Conservation (phyloP, 2,113 vertebrate genomes). For the Corapipo altera region DNA sequence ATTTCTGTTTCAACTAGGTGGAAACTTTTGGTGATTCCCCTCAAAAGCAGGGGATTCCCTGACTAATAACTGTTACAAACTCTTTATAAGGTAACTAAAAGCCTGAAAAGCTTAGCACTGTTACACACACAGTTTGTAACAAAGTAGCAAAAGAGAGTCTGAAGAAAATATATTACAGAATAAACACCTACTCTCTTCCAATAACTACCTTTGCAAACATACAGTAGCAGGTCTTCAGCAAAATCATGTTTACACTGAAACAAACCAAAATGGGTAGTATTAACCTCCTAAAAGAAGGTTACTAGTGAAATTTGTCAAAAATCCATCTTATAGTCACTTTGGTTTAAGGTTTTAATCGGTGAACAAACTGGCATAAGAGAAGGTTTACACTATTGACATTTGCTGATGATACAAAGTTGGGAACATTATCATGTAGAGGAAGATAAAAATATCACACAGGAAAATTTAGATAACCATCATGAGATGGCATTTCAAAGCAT, state of each 20-base stretch:
- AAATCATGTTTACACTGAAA: neutral
- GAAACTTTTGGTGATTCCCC: constrained; percentile 13
- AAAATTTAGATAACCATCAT: neutral
- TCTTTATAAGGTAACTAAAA: neutral
- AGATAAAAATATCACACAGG: neutral
- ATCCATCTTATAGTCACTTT: neutral
- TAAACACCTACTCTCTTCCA: neutral
- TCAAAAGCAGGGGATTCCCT: neutral
- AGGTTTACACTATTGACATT: neutral
- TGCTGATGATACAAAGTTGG: neutral
- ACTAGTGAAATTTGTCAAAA: neutral
- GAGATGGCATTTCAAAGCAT: constrained; percentile 16
- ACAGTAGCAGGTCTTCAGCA: neutral
- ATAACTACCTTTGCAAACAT: neutral
- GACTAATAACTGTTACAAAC: neutral
- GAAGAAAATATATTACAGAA: neutral
- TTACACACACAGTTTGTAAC: neutral
- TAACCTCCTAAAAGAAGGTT: neutral
- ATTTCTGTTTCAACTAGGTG: neutral
- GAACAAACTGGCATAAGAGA: neutral
- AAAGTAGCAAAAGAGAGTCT: neutral
- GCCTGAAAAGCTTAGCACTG: neutral
- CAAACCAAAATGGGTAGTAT: neutral
- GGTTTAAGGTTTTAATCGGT: neutral
- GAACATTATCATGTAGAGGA: neutral